Evolutionary conservation across 1,140 invertebrate genomes (phyloP), one percentile per base, ranked within the genome.

Genomic region (Tetraneura akinire): DNA sequence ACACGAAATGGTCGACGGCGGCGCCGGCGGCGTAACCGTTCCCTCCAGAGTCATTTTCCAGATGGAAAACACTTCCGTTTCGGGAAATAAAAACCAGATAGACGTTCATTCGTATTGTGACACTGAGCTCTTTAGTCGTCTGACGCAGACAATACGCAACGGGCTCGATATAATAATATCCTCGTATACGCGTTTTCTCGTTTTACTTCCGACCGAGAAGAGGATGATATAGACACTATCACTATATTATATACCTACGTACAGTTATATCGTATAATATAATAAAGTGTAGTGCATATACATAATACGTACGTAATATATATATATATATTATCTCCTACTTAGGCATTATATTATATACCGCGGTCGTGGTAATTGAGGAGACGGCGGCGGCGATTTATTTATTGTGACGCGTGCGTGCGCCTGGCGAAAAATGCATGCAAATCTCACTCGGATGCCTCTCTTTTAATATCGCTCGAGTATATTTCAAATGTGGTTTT

Each of bases 1-100:
- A 16, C 13, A 73, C 21, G 71, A 29, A 21, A 55, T 74, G 32
- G n/a, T 68, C 23, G 62, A n/a, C 32, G 21, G 14, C 42, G 14
- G 11, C 11, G 64, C 3, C n/a, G n/a, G 37, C 10, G 1, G 5
- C 14, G 49, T 60, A 76, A 60, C 55, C 18, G 53, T 76, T 76
- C 73, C 73, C 73, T 55, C 18, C 73, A 76, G 73, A 60, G 51
- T 57, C 73, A 45, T 76, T 76, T 76, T 60, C 29, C 51, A 57
- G 73, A 60, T 57, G 53, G 73, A 76, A 57, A 76, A 76, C 73
- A 76, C 51, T 57, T 42, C 32, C 32, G 51, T 55, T 57, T 76
- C 53, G 51, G 51, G n/a, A 45, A 60, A 76, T 76, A 76, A 76
- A 76, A 76, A 76, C 73, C 53, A 57, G 71, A 42, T 37, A 42